Percentiles rank a stretch among this genome's conserved stretches.
Evolutionary conservation across 2,888 invertebrate species (phyloP).

Genomic region (Panopea generosa): DNA sequence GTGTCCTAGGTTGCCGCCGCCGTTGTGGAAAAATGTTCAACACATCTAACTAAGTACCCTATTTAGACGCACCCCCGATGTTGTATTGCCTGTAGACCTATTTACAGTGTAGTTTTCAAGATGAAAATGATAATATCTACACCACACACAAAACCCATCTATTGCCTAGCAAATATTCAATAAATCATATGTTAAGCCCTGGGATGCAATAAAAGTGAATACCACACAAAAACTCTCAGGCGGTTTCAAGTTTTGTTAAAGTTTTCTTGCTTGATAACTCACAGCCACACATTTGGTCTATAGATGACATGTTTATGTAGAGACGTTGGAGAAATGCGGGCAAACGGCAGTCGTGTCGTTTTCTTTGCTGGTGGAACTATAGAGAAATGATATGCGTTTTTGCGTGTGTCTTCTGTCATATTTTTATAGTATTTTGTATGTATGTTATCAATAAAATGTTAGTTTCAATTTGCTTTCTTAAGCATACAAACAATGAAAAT

Average conservation of each 20-base stretch:
- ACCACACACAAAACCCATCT: constrained; percentile 64
- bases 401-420: too few species aligned
- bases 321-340: too few species aligned
- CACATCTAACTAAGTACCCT: constrained; percentile 43
- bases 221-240: constrained; percentile 63
- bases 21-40: constrained; percentile 27
- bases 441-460: too few species aligned
- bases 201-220: constrained; percentile 63
- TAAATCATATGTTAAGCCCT: constrained; percentile 62
- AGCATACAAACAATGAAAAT: too few species aligned
- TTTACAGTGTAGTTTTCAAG: constrained; percentile 49
- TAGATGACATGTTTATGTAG: constrained; percentile 35
- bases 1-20: constrained; percentile 25
- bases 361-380: too few species aligned
- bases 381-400: too few species aligned
- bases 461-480: too few species aligned
- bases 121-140: constrained; percentile 60
- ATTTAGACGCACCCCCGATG: constrained; percentile 45
- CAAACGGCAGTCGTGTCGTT: too few species aligned
- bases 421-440: too few species aligned
- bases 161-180: constrained; percentile 61
- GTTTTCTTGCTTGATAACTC: constrained; percentile 24
- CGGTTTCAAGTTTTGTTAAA: constrained; percentile 45
- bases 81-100: constrained; percentile 45
- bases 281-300: constrained; percentile 16